Evolutionary conservation across 2,888 invertebrate genomes (phyloP).

Genomic region (Tenthredo amoena): DNA sequence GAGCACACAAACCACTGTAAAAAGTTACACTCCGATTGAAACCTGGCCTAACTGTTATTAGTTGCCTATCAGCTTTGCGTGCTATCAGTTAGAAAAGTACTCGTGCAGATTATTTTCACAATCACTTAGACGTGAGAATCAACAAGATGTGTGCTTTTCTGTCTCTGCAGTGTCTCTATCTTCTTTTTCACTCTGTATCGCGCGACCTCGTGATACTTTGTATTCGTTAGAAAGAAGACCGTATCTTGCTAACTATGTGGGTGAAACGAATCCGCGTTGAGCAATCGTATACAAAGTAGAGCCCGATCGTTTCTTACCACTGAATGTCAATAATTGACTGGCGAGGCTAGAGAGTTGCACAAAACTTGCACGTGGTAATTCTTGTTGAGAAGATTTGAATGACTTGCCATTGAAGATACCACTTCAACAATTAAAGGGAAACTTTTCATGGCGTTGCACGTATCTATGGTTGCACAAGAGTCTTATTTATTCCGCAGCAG

Average conservation of each 20-base stretch:
- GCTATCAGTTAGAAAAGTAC: neutral
- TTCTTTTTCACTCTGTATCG: neutral
- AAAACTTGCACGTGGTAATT: neutral
- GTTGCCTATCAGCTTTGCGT: neutral
- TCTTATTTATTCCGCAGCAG: too few relatives aligned
- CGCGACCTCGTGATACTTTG: slow-evolving; percentile 6
- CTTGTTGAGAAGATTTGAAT: neutral
- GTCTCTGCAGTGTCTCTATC: neutral
- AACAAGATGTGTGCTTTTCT: neutral
- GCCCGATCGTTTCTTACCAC: neutral
- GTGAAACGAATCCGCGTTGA: neutral
- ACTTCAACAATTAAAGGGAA: too few relatives aligned
- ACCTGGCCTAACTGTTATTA: neutral
- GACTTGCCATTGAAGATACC: neutral
- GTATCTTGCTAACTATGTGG: slow-evolving; percentile 4
- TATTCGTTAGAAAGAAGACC: slow-evolving; percentile 11
- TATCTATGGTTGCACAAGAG: too few relatives aligned
- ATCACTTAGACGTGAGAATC: neutral
- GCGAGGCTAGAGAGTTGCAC: neutral
- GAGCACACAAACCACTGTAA: neutral
- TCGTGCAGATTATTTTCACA: too few relatives aligned
- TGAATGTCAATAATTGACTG: neutral
- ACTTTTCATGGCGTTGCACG: too few relatives aligned
- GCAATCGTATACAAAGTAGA: slow-evolving; percentile 1
- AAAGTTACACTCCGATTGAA: neutral